A percentile compares a stretch with the other conserved stretches of the same genome.
Evolutionary conservation across 2,113 vertebrate species (phyloP).

Genomic region (Pogona vitticeps): DNA sequence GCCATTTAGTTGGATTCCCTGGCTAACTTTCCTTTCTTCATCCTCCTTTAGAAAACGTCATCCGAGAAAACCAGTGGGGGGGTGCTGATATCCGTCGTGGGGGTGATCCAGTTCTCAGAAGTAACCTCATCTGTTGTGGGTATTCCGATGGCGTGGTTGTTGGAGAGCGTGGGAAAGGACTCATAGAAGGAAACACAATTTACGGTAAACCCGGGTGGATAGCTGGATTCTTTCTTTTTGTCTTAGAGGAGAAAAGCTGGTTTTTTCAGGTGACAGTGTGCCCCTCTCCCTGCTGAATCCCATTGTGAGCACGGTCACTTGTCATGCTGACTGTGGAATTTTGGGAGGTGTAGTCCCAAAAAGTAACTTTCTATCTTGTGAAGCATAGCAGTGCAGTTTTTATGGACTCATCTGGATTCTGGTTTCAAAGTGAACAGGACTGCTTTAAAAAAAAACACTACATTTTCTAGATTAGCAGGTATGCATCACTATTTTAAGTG

Average conservation of each 20-base stretch:
- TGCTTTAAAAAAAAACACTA: background rate
- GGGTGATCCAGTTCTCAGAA: conserved; percentile 84
- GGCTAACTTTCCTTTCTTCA: background rate
- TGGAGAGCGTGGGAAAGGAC: conserved; percentile 86
- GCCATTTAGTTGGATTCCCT: background rate
- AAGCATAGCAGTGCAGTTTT: background rate
- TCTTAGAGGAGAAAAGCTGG: too few relatives aligned
- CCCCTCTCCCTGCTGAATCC: too few relatives aligned
- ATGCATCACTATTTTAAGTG: background rate
- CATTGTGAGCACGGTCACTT: too few relatives aligned
- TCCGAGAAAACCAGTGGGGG: conserved; percentile 91
- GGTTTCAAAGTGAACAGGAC: background rate
- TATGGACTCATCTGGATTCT: background rate
- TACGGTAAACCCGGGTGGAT: conserved; percentile 73
- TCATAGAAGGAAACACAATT: conserved; percentile 90
- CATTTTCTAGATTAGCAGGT: background rate
- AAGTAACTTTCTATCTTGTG: too few relatives aligned
- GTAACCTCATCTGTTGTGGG: conserved; percentile 90
- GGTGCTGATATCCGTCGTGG: conserved; percentile 89
- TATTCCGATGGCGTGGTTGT: conserved; percentile 90
- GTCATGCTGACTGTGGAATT: too few relatives aligned
- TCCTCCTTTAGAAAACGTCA: conserved; percentile 83
- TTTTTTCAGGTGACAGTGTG: too few relatives aligned
- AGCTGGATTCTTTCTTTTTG: background rate
- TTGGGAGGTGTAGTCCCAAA: too few relatives aligned